Percentiles rank a stretch among this genome's conserved stretches.
Evolutionary conservation across 2,888 invertebrate species (phyloP).

Genomic region (Dryococelus australis): DNA sequence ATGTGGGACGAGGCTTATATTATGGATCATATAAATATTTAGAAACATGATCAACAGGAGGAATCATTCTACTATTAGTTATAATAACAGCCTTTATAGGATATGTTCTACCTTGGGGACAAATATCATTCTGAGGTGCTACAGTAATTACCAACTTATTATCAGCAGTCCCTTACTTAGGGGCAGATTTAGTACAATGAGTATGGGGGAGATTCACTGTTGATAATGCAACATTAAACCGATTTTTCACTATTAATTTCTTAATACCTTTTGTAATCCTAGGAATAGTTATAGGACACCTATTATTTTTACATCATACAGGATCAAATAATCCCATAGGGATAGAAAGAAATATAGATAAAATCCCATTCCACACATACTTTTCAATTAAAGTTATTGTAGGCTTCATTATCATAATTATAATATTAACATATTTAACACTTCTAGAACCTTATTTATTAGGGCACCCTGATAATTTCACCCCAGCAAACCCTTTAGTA

Average conservation of each 20-base stretch:
- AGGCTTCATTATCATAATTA: constrained; percentile 66
- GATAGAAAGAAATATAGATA: constrained; percentile 69
- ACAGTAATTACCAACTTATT: constrained; percentile 79
- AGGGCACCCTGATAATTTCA: constrained; percentile 78
- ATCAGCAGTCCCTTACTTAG: constrained; percentile 75
- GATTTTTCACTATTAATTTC: constrained; percentile 77
- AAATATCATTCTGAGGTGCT: constrained; percentile 84
- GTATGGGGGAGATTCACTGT: constrained; percentile 82
- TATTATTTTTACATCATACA: constrained; percentile 54
- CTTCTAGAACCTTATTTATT: constrained; percentile 61
- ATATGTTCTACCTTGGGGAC: constrained; percentile 73
- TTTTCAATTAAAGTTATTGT: constrained; percentile 71
- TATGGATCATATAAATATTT: no score
- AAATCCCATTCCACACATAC: constrained; percentile 74
- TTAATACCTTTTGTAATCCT: constrained; percentile 73
- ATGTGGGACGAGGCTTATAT: no score
- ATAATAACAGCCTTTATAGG: constrained; percentile 81
- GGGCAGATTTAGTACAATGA: constrained; percentile 70
- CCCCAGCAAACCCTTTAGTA: constrained; percentile 71
- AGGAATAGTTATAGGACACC: constrained; percentile 68
- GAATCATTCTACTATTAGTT: constrained; percentile 70
- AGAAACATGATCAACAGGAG: constrained; percentile 70
- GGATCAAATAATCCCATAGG: constrained; percentile 71
- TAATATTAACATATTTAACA: constrained; percentile 50
- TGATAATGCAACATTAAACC: constrained; percentile 77